Conservation (phyloP, 2,797 vertebrate genomes). For the Choloepus didactylus region DNA sequence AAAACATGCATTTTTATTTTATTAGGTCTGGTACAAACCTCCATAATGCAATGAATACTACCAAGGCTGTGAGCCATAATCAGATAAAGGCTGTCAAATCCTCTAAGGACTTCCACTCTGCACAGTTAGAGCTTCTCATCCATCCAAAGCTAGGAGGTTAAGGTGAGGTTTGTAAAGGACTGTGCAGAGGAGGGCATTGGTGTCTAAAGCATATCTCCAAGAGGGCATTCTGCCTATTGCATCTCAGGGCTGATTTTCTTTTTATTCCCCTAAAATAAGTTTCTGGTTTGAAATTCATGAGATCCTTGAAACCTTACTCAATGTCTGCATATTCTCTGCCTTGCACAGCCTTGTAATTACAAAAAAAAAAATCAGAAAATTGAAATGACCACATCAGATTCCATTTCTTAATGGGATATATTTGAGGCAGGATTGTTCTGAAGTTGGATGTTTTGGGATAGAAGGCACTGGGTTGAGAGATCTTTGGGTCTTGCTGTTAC, state of each 20-base stretch:
- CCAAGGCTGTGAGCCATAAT: constrained; percentile 52
- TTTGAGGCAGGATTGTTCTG: background rate
- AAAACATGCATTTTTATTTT: constrained; percentile 58
- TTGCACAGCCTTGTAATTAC: background rate
- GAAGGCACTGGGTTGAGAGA: background rate
- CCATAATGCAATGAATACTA: constrained; percentile 34
- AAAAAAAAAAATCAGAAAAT: background rate
- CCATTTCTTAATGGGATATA: background rate
- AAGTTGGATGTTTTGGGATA: background rate
- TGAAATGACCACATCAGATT: background rate
- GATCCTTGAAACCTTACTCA: background rate
- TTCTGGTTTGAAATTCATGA: constrained; percentile 29
- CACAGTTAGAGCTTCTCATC: background rate
- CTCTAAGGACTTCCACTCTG: background rate
- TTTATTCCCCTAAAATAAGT: background rate
- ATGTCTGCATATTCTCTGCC: background rate
- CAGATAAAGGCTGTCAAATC: constrained; percentile 39
- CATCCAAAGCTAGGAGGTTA: background rate
- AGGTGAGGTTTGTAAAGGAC: constrained; percentile 11
- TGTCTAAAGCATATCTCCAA: constrained; percentile 9
- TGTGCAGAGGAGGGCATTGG: background rate
- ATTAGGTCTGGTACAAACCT: constrained; percentile 25
- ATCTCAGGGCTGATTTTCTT: background rate
- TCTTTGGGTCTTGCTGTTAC: background rate
- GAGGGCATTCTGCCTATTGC: background rate